Percentiles rank a stretch among this genome's conserved stretches.
phyloP scores from a whole-genome alignment of 2,113 vertebrate genomes.

The Poecilia latipinna region DNA sequence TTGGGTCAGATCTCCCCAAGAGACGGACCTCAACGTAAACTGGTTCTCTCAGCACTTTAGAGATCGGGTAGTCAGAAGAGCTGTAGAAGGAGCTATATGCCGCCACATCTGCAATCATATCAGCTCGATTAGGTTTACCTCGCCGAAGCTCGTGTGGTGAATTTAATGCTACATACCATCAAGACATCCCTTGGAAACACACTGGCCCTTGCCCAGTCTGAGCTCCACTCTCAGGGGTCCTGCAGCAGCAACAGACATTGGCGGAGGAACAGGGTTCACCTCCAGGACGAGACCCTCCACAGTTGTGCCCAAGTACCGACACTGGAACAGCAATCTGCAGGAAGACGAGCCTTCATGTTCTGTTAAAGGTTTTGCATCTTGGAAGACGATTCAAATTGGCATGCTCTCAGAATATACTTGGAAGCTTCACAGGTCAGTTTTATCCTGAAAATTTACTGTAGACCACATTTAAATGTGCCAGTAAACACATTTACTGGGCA shows the following conservation, averaged over 20 bases:
- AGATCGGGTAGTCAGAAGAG: conserved; percentile 72
- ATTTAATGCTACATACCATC: conserved; percentile 44
- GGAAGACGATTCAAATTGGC: neutral
- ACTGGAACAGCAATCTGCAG: conserved; percentile 76
- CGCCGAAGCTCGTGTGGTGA: neutral
- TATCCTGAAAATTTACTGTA: no score
- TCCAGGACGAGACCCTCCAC: conserved; percentile 68
- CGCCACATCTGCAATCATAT: conserved; percentile 50
- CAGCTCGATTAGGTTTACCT: neutral
- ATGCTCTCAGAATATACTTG: no score
- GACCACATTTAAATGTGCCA: no score
- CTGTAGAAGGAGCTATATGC: conserved; percentile 74
- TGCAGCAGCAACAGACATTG: conserved; percentile 58
- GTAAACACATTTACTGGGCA: no score
- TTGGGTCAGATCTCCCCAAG: conserved; percentile 67
- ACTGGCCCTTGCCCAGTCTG: conserved; percentile 70
- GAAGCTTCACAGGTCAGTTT: no score
- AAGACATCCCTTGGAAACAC: conserved; percentile 67
- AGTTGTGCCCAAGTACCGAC: conserved; percentile 57
- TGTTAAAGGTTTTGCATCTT: neutral
- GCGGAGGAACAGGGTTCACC: conserved; percentile 67
- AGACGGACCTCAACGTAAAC: conserved; percentile 74
- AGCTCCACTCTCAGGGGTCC: conserved; percentile 75
- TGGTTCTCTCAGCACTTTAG: conserved; percentile 64
- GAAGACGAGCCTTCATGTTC: neutral